Evolutionary conservation across 2,888 invertebrate species (phyloP).

Genomic region (Campoletis raptor): DNA sequence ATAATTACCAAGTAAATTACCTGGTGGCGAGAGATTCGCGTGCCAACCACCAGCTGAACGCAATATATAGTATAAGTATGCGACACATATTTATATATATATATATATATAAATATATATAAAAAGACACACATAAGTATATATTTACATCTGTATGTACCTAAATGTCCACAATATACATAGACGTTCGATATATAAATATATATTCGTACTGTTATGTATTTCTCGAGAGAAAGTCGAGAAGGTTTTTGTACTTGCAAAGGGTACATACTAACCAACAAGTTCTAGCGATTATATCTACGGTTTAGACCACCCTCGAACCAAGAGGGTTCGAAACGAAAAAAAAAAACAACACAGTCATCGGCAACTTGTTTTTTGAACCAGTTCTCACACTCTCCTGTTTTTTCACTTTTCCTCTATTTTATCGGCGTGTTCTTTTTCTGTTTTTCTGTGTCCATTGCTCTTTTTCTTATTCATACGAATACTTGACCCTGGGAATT

Average conservation of each 20-base stretch:
- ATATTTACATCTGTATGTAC: background rate
- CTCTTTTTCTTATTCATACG: constrained; percentile 4
- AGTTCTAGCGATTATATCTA: constrained; percentile 55
- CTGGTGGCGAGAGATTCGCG: constrained; percentile 71
- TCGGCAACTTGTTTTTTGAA: constrained; percentile 41
- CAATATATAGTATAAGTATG: constrained; percentile 27
- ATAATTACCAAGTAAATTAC: constrained; percentile 83
- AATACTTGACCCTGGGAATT: background rate
- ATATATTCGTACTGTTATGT: constrained; percentile 35
- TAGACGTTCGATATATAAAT: background rate
- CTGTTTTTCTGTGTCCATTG: background rate
- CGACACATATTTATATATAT: background rate
- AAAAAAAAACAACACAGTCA: constrained; percentile 44
- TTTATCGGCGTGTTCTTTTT: background rate
- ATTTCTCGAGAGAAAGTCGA: constrained; percentile 56
- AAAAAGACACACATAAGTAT: constrained; percentile 44
- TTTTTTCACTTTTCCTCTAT: background rate
- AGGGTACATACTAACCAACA: constrained; percentile 46
- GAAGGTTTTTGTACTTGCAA: constrained; percentile 62
- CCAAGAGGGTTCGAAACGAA: constrained; percentile 18
- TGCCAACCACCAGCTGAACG: constrained; percentile 49
- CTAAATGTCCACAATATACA: constrained; percentile 2
- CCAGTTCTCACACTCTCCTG: constrained; percentile 8
- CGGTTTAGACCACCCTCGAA: constrained; percentile 43
- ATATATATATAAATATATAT: background rate